Conservation (phyloP, 2,797 vertebrate species). For the Lacerta bilineata region DNA sequence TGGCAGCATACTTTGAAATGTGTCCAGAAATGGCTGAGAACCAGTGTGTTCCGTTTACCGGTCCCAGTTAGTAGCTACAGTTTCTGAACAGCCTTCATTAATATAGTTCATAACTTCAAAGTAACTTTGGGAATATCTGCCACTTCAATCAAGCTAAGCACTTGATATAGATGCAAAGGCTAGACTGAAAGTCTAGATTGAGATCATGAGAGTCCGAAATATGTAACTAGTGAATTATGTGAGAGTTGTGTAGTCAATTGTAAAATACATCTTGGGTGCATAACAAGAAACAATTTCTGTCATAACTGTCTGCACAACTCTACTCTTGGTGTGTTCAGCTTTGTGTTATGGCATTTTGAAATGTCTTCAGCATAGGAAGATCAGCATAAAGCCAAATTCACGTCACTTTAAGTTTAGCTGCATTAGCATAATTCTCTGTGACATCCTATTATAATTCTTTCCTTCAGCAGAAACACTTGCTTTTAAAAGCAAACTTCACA, state of each 20-base stretch:
- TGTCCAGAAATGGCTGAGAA: not conserved
- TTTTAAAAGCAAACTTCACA: conserved; percentile 61
- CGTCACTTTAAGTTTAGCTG: conserved; percentile 64
- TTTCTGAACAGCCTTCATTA: not conserved
- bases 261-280: conserved; percentile 3
- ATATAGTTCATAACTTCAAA: not conserved
- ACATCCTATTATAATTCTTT: conserved; percentile 63
- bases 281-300: conserved; percentile 25
- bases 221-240: not conserved
- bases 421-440: conserved; percentile 63
- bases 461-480: conserved; percentile 64
- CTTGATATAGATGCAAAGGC: not conserved
- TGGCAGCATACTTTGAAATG: not conserved
- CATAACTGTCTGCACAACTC: not conserved
- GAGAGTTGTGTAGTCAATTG: not conserved
- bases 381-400: conserved; percentile 65
- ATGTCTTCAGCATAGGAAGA: conserved; percentile 50
- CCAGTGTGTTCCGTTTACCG: not conserved
- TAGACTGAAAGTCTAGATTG: not conserved
- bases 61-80: not conserved
- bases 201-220: not conserved
- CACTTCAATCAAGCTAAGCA: conserved; percentile 9
- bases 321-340: conserved; percentile 20
- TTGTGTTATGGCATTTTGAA: conserved; percentile 47
- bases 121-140: not conserved